Evolutionary conservation across 2,113 vertebrate genomes (phyloP).

Genomic region (Sapayoa aenigma): DNA sequence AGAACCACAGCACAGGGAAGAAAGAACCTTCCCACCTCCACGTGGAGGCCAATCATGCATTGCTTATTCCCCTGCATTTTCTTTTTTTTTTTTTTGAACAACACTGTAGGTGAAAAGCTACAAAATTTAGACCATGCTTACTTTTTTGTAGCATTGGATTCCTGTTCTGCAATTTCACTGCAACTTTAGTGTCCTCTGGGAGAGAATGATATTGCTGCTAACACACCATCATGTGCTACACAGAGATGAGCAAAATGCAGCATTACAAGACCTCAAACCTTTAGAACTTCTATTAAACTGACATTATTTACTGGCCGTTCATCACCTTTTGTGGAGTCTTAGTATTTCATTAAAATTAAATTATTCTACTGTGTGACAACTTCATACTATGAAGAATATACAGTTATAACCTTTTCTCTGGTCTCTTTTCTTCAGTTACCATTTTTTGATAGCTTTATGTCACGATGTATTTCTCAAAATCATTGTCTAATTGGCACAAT

Average conservation of each 20-base stretch:
- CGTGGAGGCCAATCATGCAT: neutral
- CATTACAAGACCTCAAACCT: neutral
- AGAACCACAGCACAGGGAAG: neutral
- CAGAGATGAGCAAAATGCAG: neutral
- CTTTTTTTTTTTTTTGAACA: neutral
- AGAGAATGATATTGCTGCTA: neutral
- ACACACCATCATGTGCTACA: neutral
- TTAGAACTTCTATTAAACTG: neutral
- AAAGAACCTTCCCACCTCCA: neutral
- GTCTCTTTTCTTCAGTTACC: neutral
- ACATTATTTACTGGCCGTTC: neutral
- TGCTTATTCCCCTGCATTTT: neutral
- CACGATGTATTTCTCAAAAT: neutral
- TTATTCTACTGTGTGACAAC: neutral
- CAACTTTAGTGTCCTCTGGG: neutral
- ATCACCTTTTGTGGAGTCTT: neutral
- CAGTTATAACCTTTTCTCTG: neutral
- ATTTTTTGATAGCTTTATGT: neutral
- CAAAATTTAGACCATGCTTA: neutral
- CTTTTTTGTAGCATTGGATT: neutral
- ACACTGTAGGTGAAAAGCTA: neutral
- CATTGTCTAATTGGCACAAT: neutral
- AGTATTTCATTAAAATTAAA: constrained; percentile 17
- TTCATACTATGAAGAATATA: neutral
- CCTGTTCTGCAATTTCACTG: neutral